Conservation (phyloP, 2,888 invertebrate genomes). For the Mythimna pallens region DNA sequence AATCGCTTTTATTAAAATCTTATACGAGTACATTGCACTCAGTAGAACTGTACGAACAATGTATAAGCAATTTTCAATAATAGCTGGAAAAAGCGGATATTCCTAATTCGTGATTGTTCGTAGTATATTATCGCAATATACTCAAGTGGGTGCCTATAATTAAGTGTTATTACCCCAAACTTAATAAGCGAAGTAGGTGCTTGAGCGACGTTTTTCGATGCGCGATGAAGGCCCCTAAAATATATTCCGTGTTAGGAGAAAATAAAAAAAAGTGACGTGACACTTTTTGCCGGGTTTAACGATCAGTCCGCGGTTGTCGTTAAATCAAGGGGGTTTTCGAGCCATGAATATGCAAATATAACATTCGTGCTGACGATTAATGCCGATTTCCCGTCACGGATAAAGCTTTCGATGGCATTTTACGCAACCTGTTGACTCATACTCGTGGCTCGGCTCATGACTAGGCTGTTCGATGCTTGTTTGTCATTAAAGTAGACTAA, state of each 20-base stretch:
- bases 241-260: conserved; percentile 68
- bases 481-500: conserved; percentile 45
- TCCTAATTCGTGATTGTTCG: conserved; percentile 38
- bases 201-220: conserved; percentile 38
- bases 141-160: conserved; percentile 39
- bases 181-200: conserved; percentile 40
- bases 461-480: conserved; percentile 34
- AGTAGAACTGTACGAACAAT: conserved; percentile 4
- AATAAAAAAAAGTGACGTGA: conserved; percentile 77
- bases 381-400: conserved; percentile 75
- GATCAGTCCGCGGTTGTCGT: conserved; percentile 79
- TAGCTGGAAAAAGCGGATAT: conserved; percentile 24
- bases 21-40: conserved; percentile 2
- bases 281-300: conserved; percentile 78
- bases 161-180: conserved; percentile 41
- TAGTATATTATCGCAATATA: conserved; percentile 36
- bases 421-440: conserved; percentile 73
- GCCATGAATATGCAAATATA: conserved; percentile 84
- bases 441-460: conserved; percentile 44
- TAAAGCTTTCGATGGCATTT: conserved; percentile 69
- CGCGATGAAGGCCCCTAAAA: conserved; percentile 60
- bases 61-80: conserved; percentile 13
- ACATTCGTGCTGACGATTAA: conserved; percentile 78
- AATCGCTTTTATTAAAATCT: conserved; percentile 27
- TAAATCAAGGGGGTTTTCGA: conserved; percentile 79